phyloP scores from a whole-genome alignment of 2,113 vertebrate species.

The Mormoops blainvillei region DNA sequence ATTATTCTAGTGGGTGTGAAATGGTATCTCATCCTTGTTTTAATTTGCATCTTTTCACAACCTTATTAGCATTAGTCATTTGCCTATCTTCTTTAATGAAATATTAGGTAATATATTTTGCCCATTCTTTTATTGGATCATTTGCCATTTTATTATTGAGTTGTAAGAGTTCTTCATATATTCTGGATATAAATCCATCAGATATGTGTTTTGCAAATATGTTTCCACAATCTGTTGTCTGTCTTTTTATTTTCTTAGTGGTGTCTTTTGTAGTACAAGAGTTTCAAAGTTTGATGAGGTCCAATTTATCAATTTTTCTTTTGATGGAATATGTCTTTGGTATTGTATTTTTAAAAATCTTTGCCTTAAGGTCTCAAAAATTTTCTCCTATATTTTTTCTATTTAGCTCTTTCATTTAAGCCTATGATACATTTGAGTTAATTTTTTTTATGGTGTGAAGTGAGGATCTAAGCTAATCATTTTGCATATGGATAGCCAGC shows the following conservation, averaged over 20 bases:
- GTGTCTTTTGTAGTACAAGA: not conserved
- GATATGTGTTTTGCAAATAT: not conserved
- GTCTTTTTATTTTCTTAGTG: not conserved
- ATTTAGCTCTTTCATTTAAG: not conserved
- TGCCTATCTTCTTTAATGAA: not conserved
- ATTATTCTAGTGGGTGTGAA: not conserved
- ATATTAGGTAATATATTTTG: not conserved
- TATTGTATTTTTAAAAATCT: not conserved
- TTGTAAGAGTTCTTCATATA: not conserved
- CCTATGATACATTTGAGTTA: not conserved
- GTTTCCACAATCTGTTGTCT: not conserved
- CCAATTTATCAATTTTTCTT: constrained; percentile 20
- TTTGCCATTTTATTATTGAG: not conserved
- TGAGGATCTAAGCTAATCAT: not conserved
- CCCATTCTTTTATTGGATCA: not conserved
- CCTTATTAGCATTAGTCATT: not conserved
- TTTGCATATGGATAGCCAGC: not conserved
- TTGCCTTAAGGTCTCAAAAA: not conserved
- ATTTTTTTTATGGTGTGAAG: not conserved
- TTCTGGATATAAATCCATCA: not conserved
- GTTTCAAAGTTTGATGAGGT: constrained; percentile 19
- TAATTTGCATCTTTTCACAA: not conserved
- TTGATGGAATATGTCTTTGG: not conserved
- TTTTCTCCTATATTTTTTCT: not conserved
- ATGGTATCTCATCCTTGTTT: not conserved